Percentiles rank a stretch among this genome's conserved stretches.
These are phyloP conservation scores for Pseudopipra pipra DNA, from an alignment of 2,113 vertebrate genomes.

Conservation along the genomic window DNA sequence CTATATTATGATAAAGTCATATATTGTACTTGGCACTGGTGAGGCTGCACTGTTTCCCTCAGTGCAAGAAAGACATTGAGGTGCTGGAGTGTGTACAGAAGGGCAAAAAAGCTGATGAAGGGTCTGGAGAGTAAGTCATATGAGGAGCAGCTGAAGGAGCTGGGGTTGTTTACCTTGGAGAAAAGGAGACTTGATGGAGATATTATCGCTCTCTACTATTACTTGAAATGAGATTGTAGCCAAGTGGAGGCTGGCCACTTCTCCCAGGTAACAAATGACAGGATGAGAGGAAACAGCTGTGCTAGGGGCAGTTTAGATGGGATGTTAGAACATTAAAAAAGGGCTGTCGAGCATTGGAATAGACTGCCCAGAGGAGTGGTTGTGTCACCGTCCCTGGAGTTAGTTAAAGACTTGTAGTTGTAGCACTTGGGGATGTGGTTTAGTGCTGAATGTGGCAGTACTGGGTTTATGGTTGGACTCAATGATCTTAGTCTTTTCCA, in stretches of 20 bases:
- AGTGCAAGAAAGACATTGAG: background rate
- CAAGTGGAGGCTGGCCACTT: background rate
- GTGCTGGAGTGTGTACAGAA: background rate
- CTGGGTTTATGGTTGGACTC: background rate
- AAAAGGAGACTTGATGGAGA: background rate
- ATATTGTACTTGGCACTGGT: background rate
- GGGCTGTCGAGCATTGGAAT: background rate
- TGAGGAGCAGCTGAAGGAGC: background rate
- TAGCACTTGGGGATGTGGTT: background rate
- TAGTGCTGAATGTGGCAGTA: background rate
- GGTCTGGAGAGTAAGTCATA: background rate
- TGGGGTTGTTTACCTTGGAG: background rate
- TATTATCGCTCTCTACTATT: background rate
- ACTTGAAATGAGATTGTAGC: background rate
- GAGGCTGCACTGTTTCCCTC: background rate
- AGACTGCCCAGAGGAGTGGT: background rate
- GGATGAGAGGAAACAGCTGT: background rate
- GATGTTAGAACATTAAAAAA: background rate
- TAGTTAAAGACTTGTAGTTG: background rate
- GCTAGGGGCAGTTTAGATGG: background rate
- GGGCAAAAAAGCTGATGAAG: accelerated
- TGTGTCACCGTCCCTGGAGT: background rate
- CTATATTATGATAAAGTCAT: background rate
- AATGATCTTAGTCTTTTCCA: background rate
- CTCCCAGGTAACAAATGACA: background rate